A percentile compares a stretch with the other conserved stretches of the same genome.
These are phyloP conservation scores for sheep (Ovis aries) DNA, from an alignment of 2,113 vertebrate genomes.

Conservation along the genomic window DNA sequence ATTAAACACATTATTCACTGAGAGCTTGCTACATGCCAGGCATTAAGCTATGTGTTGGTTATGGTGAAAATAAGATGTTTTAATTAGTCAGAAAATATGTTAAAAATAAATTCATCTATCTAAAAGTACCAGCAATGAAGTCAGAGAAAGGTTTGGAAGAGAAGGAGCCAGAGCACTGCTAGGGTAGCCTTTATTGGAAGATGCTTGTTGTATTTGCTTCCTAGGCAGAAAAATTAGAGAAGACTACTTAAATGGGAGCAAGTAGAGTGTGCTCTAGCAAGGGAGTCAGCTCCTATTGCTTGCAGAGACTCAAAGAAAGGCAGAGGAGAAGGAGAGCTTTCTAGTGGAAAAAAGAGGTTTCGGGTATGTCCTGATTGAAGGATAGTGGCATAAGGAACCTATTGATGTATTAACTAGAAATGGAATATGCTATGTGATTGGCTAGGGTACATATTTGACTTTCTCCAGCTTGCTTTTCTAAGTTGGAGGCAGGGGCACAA, in stretches of 20 bases:
- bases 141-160: neutral
- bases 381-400: too few relatives aligned
- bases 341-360: neutral
- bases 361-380: rapidly evolving
- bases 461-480: neutral
- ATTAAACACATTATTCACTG: neutral
- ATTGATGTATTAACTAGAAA: neutral
- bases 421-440: neutral
- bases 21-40: neutral
- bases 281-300: neutral
- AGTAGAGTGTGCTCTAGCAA: neutral
- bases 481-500: neutral
- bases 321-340: neutral
- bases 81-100: neutral
- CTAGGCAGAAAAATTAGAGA: neutral
- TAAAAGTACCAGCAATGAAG: neutral
- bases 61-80: neutral
- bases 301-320: rapidly evolving
- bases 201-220: rapidly evolving
- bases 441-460: neutral
- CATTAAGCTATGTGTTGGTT: neutral
- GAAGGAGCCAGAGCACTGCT: neutral
- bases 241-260: neutral
- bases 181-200: neutral
- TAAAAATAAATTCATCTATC: neutral